Base-by-base conservation (phyloP, 2,113 vertebrate genomes). In the Gobio gobio region DNA sequence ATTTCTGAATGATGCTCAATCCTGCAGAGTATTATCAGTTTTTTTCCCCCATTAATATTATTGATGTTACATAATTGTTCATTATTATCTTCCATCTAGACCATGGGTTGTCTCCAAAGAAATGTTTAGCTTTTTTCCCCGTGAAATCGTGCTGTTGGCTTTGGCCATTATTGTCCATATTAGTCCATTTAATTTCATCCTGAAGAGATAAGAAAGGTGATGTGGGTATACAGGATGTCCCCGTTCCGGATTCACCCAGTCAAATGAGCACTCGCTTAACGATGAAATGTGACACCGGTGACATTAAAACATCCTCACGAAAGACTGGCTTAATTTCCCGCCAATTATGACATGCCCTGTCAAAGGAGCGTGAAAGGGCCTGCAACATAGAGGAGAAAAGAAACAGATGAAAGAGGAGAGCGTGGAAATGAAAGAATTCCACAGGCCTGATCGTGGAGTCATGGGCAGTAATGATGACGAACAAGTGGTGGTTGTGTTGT, bases 261-360 rank as follows among this genome's bases (percentile, higher is more conserved):
- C 79, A 85, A 83, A 82, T 59, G 59, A 86, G 77, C n/a, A 9
- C 72, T 33, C 5, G 43, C 61, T 33, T 88, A 86, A 90, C 59
- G 49, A 86, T 78, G 56, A 86, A 56, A 86, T 49, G 72, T 82
- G 58, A 85, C 61, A 58, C 51, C 3, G 3, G 22, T 49, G 70
- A 78, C 86, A 84, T 88, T 86, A 85, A 86, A 86, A 51, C 20
- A 63, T 51, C 74, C 74, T 64, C 85, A 58, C 33, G 54, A 86
- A 83, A 33, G 79, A 54, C 59, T 51, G 61, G 26, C 49, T 87
- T 86, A 84, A 68, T 87, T 85, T 87, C 78, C 77, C 8, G 1
- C 43, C 78, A 73, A 88, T 89, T 86, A 85, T 64, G 56, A 59
- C 58, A 74, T 72, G 29, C 82, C 63, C 63, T 83, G 47, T 84